A percentile compares a stretch with the other conserved stretches of the same genome.
Conservation (phyloP, 2,797 vertebrate genomes). For the Rhinophrynus dorsalis region DNA sequence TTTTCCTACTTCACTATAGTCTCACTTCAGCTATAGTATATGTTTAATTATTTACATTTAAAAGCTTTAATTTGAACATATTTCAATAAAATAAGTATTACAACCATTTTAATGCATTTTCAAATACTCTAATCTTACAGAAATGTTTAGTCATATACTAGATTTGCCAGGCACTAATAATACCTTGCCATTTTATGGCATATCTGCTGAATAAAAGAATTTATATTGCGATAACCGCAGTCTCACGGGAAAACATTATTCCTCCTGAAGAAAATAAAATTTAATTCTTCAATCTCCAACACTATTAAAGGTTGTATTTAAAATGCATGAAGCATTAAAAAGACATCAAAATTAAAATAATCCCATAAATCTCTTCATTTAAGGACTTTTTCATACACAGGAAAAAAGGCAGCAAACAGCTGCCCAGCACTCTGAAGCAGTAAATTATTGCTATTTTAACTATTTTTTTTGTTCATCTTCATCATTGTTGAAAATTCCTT, state of each 20-base stretch:
- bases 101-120: conserved; percentile 27
- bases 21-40: too few species aligned
- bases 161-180: conserved; percentile 39
- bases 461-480: conserved; percentile 78
- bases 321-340: conserved; percentile 84
- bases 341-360: conserved; percentile 85
- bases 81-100: neutral
- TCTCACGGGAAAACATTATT: conserved; percentile 87
- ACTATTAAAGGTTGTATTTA: conserved; percentile 82
- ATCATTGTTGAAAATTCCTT: conserved; percentile 77
- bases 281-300: conserved; percentile 78
- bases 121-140: conserved; percentile 23
- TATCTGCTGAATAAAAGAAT: conserved; percentile 53
- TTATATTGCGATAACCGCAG: conserved; percentile 76
- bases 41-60: conserved; percentile 20
- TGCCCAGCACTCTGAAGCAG: conserved; percentile 71
- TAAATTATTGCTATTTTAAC: conserved; percentile 84
- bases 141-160: conserved; percentile 42
- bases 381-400: conserved; percentile 79
- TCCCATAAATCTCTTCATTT: conserved; percentile 81
- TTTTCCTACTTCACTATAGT: too few species aligned
- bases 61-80: neutral
- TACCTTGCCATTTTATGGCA: conserved; percentile 36
- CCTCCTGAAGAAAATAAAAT: conserved; percentile 84
- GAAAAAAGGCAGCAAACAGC: conserved; percentile 74